These are phyloP conservation scores for Characodon lateralis DNA, from an alignment of 2,797 vertebrate species.

Conservation along the genomic window DNA sequence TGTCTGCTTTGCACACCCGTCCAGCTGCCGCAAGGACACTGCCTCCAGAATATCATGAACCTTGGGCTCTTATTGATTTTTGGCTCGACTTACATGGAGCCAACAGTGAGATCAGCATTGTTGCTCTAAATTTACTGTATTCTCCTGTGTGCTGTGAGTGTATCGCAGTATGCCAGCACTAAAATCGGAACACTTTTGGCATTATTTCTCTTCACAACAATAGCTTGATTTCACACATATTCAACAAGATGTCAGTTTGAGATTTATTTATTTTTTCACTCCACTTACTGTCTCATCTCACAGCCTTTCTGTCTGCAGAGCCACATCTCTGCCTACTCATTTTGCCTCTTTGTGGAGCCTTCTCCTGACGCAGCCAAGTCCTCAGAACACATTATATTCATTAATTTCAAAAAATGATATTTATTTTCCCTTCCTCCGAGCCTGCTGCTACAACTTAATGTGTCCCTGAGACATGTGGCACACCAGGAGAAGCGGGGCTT, in stretches of 20 bases:
- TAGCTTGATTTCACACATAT: slow-evolving; percentile 13
- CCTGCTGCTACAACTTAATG: slow-evolving; percentile 50
- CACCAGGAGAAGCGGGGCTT: slow-evolving; percentile 30
- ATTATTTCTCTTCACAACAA: not conserved
- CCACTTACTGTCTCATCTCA: slow-evolving; percentile 25
- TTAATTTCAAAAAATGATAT: no score
- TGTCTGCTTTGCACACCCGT: slow-evolving; percentile 4
- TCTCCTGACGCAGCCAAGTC: slow-evolving; percentile 36
- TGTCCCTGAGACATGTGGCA: slow-evolving; percentile 59
- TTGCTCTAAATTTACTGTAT: slow-evolving; percentile 8
- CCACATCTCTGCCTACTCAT: slow-evolving; percentile 38
- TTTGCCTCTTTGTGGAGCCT: slow-evolving; percentile 48
- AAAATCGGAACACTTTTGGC: not conserved
- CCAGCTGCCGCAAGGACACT: not conserved
- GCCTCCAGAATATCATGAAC: not conserved
- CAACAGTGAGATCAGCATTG: not conserved
- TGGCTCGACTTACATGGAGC: not conserved
- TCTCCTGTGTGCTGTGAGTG: not conserved
- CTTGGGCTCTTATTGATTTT: slow-evolving; percentile 8
- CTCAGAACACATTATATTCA: slow-evolving; percentile 56
- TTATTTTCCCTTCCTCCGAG: not conserved
- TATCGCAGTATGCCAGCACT: not conserved
- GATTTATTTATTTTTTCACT: slow-evolving; percentile 24
- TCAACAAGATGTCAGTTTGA: slow-evolving; percentile 19
- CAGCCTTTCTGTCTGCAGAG: slow-evolving; percentile 38